phyloP scores from a whole-genome alignment of 2,888 invertebrate genomes.

The Ophion slaviceki region DNA sequence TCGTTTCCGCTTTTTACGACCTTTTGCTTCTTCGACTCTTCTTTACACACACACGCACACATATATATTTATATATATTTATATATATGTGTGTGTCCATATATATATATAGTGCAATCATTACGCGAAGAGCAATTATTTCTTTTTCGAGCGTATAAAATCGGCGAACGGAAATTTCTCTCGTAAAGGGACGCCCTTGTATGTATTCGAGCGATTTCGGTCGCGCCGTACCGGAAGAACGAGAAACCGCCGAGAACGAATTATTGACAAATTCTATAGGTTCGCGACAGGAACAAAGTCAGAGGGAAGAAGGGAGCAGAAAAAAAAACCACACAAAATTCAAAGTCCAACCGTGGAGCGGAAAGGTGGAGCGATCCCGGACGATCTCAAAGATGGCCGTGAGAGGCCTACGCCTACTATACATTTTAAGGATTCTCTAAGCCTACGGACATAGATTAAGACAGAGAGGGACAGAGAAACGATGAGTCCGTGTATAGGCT shows the following conservation, averaged over 20 bases:
- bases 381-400: conserved; percentile 72
- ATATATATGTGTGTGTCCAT: background rate
- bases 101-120: background rate
- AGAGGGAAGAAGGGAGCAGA: conserved; percentile 13
- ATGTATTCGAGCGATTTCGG: conserved; percentile 61
- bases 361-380: conserved; percentile 69
- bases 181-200: conserved; percentile 37
- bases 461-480: background rate
- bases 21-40: conserved; percentile 43
- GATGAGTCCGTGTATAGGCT: conserved; percentile 30
- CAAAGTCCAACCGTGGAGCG: conserved; percentile 15
- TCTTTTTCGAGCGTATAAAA: conserved; percentile 48
- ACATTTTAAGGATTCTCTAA: conserved; percentile 52
- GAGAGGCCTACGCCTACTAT: conserved; percentile 63
- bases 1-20: conserved; percentile 63
- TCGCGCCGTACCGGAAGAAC: conserved; percentile 60
- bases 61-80: conserved; percentile 60
- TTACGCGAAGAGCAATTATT: conserved; percentile 43
- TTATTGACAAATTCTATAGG: conserved; percentile 49
- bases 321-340: background rate
- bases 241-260: conserved; percentile 56
- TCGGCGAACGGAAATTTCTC: conserved; percentile 17
- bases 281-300: conserved; percentile 18
- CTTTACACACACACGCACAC: conserved; percentile 60
- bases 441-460: conserved; percentile 8